Conservation (phyloP, 2,888 invertebrate species). For the Cotesia congregata region DNA sequence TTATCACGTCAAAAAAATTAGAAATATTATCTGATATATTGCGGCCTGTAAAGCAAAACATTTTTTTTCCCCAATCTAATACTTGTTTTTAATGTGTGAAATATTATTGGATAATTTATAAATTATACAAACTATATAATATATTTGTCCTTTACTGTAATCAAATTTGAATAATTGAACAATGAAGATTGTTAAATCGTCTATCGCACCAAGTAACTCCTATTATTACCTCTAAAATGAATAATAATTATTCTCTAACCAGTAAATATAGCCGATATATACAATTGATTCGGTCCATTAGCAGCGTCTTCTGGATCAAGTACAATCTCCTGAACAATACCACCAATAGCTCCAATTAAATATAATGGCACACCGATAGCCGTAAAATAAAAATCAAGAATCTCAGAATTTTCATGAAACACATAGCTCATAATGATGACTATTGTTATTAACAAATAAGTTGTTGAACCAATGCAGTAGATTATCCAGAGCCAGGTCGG, state of each 20-base stretch:
- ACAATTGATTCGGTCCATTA: constrained; percentile 45
- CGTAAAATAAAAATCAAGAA: constrained; percentile 51
- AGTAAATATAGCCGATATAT: constrained; percentile 49
- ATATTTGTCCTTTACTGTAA: no score
- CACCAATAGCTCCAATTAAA: constrained; percentile 50
- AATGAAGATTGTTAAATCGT: no score
- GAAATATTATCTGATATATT: no score
- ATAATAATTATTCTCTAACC: constrained; percentile 39
- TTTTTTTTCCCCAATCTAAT: no score
- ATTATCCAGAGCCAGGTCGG: constrained; percentile 59
- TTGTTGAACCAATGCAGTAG: constrained; percentile 55
- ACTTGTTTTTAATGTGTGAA: no score
- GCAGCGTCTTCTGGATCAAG: constrained; percentile 39
- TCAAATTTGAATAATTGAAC: no score
- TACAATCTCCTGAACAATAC: constrained; percentile 44
- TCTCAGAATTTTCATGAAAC: constrained; percentile 49
- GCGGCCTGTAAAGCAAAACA: no score
- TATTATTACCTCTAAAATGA: no score
- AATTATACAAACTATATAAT: no score
- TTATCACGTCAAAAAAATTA: no score
- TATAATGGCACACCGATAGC: constrained; percentile 50
- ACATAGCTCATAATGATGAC: constrained; percentile 51
- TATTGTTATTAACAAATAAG: constrained; percentile 53
- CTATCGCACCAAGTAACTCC: no score
- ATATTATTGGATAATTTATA: no score